A percentile compares a stretch with the other conserved stretches of the same genome.
Conservation (phyloP, 2,888 invertebrate genomes). For the Tholera decimalis region DNA sequence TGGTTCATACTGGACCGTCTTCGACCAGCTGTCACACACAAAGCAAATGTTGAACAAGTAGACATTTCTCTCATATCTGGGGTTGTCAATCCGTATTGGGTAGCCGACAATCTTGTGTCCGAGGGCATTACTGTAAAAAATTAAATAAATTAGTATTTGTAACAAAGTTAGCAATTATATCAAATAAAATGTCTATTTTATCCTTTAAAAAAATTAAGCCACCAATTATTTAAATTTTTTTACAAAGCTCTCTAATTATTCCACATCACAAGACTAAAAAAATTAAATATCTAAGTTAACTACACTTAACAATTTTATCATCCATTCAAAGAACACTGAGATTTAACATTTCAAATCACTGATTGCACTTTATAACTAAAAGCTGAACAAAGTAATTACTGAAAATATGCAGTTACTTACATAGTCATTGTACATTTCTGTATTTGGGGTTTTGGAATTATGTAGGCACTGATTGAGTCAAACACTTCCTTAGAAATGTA, state of each 20-base stretch:
- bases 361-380: constrained; percentile 9
- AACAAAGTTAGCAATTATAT: background rate
- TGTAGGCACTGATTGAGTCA: constrained; percentile 98
- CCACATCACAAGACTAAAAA: background rate
- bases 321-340: background rate
- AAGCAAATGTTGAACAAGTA: constrained; percentile 98
- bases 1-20: constrained; percentile 98
- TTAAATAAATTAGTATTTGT: constrained; percentile 6
- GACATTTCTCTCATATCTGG: constrained; percentile 98
- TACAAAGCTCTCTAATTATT: background rate
- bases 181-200: background rate
- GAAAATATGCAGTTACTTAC: constrained; percentile 89
- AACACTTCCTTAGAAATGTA: constrained; percentile 98
- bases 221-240: background rate
- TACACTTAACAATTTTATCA: background rate
- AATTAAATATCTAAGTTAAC: background rate
- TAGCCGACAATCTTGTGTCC: constrained; percentile 98
- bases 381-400: background rate
- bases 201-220: background rate
- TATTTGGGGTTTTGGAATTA: constrained; percentile 98
- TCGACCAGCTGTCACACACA: constrained; percentile 97
- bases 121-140: constrained; percentile 87
- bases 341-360: constrained; percentile 8
- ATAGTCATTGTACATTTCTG: constrained; percentile 97
- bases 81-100: constrained; percentile 97